A percentile compares a stretch with the other conserved stretches of the same genome.
These are phyloP conservation scores for Sialia sialis DNA, from an alignment of 2,113 vertebrate species.

Conservation along the genomic window DNA sequence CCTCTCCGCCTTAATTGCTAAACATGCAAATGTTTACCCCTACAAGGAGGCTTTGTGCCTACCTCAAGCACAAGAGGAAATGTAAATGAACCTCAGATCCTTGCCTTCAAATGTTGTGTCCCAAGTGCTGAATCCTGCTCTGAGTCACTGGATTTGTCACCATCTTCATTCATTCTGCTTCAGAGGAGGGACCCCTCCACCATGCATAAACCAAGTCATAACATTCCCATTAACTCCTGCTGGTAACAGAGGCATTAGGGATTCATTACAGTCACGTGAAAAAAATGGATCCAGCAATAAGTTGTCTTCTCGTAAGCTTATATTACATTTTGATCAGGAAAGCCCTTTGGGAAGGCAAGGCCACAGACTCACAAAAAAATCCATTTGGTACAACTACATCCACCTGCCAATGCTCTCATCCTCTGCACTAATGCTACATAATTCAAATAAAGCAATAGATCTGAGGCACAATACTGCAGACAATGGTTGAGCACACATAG, in stretches of 20 bases:
- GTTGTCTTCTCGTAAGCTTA: neutral
- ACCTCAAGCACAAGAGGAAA: neutral
- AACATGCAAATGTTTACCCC: neutral
- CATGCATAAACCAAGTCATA: neutral
- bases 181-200: neutral
- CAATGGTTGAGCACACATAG: accelerated
- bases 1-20: neutral
- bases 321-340: neutral
- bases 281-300: neutral
- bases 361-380: neutral
- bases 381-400: neutral
- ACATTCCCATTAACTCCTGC: neutral
- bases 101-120: neutral
- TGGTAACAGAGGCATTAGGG: accelerated
- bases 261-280: neutral
- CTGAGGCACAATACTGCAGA: neutral
- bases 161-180: neutral
- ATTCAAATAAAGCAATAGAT: neutral
- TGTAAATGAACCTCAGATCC: neutral
- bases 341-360: neutral
- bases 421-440: neutral
- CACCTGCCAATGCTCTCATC: neutral
- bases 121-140: neutral
- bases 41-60: neutral
- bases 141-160: neutral